Evolutionary conservation across 2,797 vertebrate species (phyloP), one percentile per base, ranked within the genome.

Genomic region (Syngnathus rostellatus): DNA sequence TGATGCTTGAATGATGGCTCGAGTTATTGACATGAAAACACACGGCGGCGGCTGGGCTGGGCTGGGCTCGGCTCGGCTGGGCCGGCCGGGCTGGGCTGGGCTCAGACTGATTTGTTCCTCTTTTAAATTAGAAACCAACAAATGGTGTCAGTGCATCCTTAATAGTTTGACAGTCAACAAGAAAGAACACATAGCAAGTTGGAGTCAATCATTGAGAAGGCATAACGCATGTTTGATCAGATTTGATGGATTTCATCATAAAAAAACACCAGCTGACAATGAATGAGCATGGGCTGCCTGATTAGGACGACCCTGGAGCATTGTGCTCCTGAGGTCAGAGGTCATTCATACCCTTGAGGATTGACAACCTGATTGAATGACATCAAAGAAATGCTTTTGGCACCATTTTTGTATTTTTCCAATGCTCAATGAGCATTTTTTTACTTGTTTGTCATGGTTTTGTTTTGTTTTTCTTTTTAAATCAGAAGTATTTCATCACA

Each of bases 1-100:
- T 73, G 81, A 72, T 74, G 80, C 76, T 83, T 73, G 69, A 64
- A 76, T 67, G 79, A 80, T 79, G 79, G 31, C 31, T 31, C 31
- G 31, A 31, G 3, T 31, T 31, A 31, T 31, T 31, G 31, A 31
- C 31, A 31, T 31, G 31, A 31, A 31, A 31, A 31, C 31, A 31
- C 31, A 31, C 31, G 31, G 31, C 3, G 31, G 31, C 31, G n/a
- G n/a, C n/a, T n/a, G n/a, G n/a, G n/a, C n/a, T n/a, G n/a, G n/a
- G n/a, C n/a, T 2, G 2, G 25, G 25, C 25, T 31, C 25, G 25
- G 25, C 25, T 31, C 25, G 25, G 25, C 25, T 31, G n/a, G n/a
- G n/a, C n/a, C n/a, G n/a, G n/a, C n/a, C n/a, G n/a, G n/a, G n/a
- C n/a, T n/a, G n/a, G n/a, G n/a, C n/a, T n/a, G n/a, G n/a, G n/a